Percentiles rank a stretch among this genome's conserved stretches.
phyloP scores from a whole-genome alignment of 2,113 vertebrate genomes.

The Oreochromis tanganicae region DNA sequence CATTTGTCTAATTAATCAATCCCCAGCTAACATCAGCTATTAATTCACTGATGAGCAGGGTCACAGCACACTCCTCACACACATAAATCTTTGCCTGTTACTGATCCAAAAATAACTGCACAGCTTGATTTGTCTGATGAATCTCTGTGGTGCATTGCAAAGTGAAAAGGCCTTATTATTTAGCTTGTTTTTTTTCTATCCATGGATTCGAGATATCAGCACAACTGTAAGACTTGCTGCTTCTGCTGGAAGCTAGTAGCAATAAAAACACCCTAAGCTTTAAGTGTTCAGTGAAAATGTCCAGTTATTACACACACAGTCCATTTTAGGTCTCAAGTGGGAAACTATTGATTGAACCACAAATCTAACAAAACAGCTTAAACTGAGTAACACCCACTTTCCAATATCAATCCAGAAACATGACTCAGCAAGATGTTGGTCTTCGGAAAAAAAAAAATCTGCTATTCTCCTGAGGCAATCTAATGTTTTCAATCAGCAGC shows the following conservation, averaged over 20 bases:
- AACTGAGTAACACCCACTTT: slow-evolving; percentile 48
- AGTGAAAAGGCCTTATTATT: not conserved
- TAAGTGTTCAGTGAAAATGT: slow-evolving; percentile 20
- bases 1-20: slow-evolving; percentile 75
- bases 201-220: not conserved
- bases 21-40: slow-evolving; percentile 52
- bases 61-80: slow-evolving; percentile 22
- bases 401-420: slow-evolving; percentile 46
- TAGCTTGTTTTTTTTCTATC: not conserved
- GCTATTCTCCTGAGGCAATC: slow-evolving; percentile 17
- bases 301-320: slow-evolving; percentile 34
- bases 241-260: not conserved
- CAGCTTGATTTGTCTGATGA: not conserved
- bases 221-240: not conserved
- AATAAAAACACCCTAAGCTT: not conserved
- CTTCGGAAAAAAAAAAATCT: not conserved
- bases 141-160: not conserved
- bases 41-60: slow-evolving; percentile 60
- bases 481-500: slow-evolving; percentile 48
- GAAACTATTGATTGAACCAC: slow-evolving; percentile 55
- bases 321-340: slow-evolving; percentile 48
- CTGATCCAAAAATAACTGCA: slow-evolving; percentile 35
- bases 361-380: slow-evolving; percentile 58
- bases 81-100: slow-evolving; percentile 46
- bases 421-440: slow-evolving; percentile 39